phyloP scores from a whole-genome alignment of 2,113 vertebrate species.

The Catagonus wagneri region DNA sequence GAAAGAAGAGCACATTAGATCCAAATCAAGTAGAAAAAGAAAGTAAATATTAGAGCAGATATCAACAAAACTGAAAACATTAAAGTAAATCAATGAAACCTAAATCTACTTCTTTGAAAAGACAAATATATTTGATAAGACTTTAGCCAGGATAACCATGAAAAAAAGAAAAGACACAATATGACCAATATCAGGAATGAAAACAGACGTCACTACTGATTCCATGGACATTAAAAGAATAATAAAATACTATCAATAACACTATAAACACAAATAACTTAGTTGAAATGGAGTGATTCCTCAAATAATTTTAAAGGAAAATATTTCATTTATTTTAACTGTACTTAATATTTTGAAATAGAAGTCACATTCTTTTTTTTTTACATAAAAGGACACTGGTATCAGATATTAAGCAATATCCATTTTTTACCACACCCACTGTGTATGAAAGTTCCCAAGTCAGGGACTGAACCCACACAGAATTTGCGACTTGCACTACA shows the following conservation, averaged over 20 bases:
- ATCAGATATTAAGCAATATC: not conserved
- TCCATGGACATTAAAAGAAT: not conserved
- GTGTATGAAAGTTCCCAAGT: too few relatives aligned
- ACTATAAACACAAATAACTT: not conserved
- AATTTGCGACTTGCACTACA: too few relatives aligned
- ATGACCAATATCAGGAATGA: not conserved
- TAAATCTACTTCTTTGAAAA: not conserved
- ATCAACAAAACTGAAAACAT: slow-evolving; percentile 26
- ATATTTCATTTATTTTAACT: not conserved
- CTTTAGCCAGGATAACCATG: not conserved
- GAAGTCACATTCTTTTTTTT: not conserved
- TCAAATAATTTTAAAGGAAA: slow-evolving; percentile 17
- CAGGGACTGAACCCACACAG: too few relatives aligned
- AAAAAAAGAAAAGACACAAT: not conserved
- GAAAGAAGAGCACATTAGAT: not conserved
- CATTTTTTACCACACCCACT: not conserved
- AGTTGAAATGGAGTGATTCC: not conserved
- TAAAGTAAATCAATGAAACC: not conserved
- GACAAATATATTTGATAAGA: not conserved
- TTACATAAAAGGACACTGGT: not conserved
- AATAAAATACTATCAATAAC: not conserved
- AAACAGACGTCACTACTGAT: not conserved
- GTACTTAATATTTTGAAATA: not conserved
- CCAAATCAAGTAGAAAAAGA: slow-evolving; percentile 12
- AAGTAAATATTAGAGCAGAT: not conserved